phyloP scores from a whole-genome alignment of 2,888 invertebrate genomes.

The Ophion ventricosus region DNA sequence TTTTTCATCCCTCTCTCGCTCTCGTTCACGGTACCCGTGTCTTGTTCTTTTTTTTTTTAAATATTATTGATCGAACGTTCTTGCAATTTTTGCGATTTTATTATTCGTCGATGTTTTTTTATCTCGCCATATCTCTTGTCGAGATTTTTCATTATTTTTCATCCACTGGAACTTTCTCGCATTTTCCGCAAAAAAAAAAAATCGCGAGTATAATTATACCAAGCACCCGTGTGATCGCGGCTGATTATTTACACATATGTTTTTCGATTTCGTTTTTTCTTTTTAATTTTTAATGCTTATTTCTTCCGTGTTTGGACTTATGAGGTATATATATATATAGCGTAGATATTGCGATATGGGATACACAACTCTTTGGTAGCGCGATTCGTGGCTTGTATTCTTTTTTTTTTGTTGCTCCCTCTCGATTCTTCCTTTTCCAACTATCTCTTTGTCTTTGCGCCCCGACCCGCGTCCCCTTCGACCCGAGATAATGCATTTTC shows the following conservation, averaged over 20 bases:
- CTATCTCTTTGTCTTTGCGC: too few species aligned
- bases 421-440: too few species aligned
- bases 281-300: constrained; percentile 74
- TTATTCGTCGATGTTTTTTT: too few species aligned
- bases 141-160: background rate
- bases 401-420: constrained; percentile 5
- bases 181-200: too few species aligned
- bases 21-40: too few species aligned
- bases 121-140: background rate
- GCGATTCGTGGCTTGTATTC: constrained; percentile 58
- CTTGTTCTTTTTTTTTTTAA: too few species aligned
- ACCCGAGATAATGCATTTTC: constrained; percentile 27
- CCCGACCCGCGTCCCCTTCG: constrained; percentile 30
- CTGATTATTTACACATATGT: constrained; percentile 69
- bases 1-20: background rate
- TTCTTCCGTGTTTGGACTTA: constrained; percentile 71
- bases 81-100: too few species aligned
- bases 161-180: too few species aligned
- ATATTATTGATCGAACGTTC: too few species aligned
- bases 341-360: constrained; percentile 47
- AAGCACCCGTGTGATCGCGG: constrained; percentile 48
- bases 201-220: constrained; percentile 8
- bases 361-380: constrained; percentile 60
- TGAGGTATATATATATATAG: constrained; percentile 12
- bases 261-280: constrained; percentile 21